Base-by-base conservation (phyloP, 64 coral and sea anemone genomes). In the Montipora foliosa region DNA sequence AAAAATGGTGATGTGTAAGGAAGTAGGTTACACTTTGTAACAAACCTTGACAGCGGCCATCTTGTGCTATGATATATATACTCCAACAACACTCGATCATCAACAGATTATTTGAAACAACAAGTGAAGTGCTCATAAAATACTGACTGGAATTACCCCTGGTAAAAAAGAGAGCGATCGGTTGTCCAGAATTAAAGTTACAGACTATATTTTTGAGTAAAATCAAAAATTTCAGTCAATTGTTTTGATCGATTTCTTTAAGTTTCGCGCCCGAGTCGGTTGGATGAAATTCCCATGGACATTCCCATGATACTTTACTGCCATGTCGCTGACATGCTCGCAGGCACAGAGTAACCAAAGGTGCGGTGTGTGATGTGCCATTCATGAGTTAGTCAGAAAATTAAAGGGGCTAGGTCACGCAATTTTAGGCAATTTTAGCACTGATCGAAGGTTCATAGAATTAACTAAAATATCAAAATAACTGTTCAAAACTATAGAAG, bases 191-290 rank as follows among this genome's bases (percentile, higher is more conserved):
- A 46, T 11, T 22, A 78, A 59, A 4, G 62, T 62, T 5, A 48
- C 22, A 61, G 3, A 81, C 17, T 10, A 12, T 44, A 44, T 90
- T 83, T 50, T 44, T 11, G 13, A 14, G 7, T 20, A 12, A 76
- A 51, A 89, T 17, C 48, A 8, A 66, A 16, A 89, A 73, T 81
- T 19, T 29, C 1, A n/a, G 44, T n/a, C 21, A 64, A 82, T 16
- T 89, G 75, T 96, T 96, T 69, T 66, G 84, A 81, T 49, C 53
- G 47, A 44, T 75, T 79, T 44, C 88, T 97, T 37, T 91, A 88
- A 82, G 87, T 97, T 97, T 97, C 95, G 80, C 95, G 95, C 95
- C 89, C 79, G 15, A 61, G 72, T 71, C 44, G 66, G 66, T 86
- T 82, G 58, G 44, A 66, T n/a, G 8, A 17, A 82, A 82, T 22